phyloP scores from a whole-genome alignment of 2,888 invertebrate species.

The Rhagophthalmus giganteus region DNA sequence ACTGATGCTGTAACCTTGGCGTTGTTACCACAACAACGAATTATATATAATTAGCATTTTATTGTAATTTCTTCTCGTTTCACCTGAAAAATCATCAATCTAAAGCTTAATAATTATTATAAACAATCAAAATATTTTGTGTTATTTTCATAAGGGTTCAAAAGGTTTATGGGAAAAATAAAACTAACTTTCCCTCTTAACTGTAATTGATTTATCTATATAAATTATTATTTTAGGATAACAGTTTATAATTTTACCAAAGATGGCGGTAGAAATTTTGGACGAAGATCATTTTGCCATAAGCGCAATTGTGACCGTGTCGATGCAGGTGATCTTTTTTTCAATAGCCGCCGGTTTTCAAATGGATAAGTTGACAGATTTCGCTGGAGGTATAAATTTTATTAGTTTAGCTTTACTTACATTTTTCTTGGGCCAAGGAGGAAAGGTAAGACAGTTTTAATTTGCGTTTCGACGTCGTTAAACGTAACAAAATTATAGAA shows the following conservation, averaged over 20 bases:
- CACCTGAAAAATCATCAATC: too few relatives aligned
- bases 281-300: constrained; percentile 85
- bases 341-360: constrained; percentile 82
- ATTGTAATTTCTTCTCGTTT: too few relatives aligned
- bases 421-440: constrained; percentile 82
- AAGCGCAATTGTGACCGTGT: constrained; percentile 81
- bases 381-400: constrained; percentile 92
- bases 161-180: too few relatives aligned
- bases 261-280: constrained; percentile 72
- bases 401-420: constrained; percentile 85
- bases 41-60: too few relatives aligned
- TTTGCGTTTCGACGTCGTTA: neutral
- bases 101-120: too few relatives aligned
- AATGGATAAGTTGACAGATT: constrained; percentile 89
- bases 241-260: constrained; percentile 1
- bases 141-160: too few relatives aligned
- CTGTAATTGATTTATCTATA: too few relatives aligned
- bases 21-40: neutral
- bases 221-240: constrained; percentile 17
- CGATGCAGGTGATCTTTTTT: constrained; percentile 87
- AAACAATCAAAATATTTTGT: too few relatives aligned
- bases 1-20: constrained; percentile 46
- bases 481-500: constrained; percentile 53
- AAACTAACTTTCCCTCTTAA: too few relatives aligned
- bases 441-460: constrained; percentile 65